These are phyloP conservation scores for Babyrousa celebensis DNA, from an alignment of 2,797 vertebrate species.

Conservation along the genomic window DNA sequence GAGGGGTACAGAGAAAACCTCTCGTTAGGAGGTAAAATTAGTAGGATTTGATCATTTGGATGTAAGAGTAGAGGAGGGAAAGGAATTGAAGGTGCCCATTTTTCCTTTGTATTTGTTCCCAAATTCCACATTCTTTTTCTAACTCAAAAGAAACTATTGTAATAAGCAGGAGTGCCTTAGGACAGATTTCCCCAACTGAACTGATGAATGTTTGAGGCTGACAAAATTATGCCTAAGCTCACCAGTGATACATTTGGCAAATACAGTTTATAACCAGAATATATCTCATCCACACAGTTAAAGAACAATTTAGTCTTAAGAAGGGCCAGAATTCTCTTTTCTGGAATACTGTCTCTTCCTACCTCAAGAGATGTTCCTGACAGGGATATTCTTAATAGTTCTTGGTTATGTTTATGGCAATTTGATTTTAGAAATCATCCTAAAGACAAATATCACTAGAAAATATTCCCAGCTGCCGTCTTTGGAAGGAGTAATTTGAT, in stretches of 20 bases:
- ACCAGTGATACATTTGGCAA: slow-evolving; percentile 26
- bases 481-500: slow-evolving; percentile 78
- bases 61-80: not conserved
- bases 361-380: slow-evolving; percentile 47
- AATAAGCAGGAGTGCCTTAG: slow-evolving; percentile 48
- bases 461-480: slow-evolving; percentile 71
- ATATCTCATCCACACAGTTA: slow-evolving; percentile 43
- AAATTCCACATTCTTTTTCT: slow-evolving; percentile 26
- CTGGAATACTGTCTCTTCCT: slow-evolving; percentile 47
- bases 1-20: not conserved
- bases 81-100: not conserved
- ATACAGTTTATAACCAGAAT: slow-evolving; percentile 71
- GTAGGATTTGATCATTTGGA: not conserved
- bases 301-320: slow-evolving; percentile 65
- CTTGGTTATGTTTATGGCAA: slow-evolving; percentile 59
- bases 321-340: slow-evolving; percentile 46
- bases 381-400: slow-evolving; percentile 53
- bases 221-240: slow-evolving; percentile 63
- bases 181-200: slow-evolving; percentile 43
- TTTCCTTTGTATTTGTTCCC: slow-evolving; percentile 11
- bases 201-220: slow-evolving; percentile 41
- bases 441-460: slow-evolving; percentile 81
- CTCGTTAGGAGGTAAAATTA: not conserved
- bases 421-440: slow-evolving; percentile 81
- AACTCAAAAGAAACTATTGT: slow-evolving; percentile 54